A percentile compares a stretch with the other conserved stretches of the same genome.
Conservation (phyloP, 2,888 invertebrate genomes). For the Unio pictorum region DNA sequence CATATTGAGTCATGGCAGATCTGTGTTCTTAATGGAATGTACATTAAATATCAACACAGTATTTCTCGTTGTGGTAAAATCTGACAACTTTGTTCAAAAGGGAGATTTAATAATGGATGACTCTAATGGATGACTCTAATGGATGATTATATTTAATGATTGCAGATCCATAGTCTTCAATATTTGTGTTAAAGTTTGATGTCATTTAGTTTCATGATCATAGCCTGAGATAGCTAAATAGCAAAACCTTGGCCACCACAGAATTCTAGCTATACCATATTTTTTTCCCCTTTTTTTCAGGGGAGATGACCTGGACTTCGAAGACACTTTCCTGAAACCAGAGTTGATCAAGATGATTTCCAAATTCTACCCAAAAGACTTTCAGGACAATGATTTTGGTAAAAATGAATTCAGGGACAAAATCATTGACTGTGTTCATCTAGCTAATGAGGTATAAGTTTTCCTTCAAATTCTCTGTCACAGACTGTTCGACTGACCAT, state of each 20-base stretch:
- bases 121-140: background rate
- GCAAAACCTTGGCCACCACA: no score
- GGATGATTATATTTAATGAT: background rate
- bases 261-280: background rate
- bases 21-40: no score
- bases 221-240: no score
- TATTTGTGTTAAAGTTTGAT: no score
- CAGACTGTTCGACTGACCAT: no score
- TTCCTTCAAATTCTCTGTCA: no score
- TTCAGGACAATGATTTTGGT: conserved; percentile 66
- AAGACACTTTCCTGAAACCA: conserved; percentile 66
- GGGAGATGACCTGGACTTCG: conserved; percentile 64
- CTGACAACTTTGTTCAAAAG: no score
- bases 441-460: conserved; percentile 60
- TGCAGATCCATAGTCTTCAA: background rate
- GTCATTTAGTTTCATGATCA: no score
- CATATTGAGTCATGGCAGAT: no score
- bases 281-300: conserved; percentile 6
- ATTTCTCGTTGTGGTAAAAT: no score
- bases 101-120: background rate
- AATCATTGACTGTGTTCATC: conserved; percentile 68
- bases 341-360: conserved; percentile 68
- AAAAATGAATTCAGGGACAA: conserved; percentile 68
- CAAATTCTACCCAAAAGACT: conserved; percentile 61
- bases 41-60: no score